Base-by-base conservation (phyloP, 1,140 invertebrate species). In the Drosophila eugracilis region DNA sequence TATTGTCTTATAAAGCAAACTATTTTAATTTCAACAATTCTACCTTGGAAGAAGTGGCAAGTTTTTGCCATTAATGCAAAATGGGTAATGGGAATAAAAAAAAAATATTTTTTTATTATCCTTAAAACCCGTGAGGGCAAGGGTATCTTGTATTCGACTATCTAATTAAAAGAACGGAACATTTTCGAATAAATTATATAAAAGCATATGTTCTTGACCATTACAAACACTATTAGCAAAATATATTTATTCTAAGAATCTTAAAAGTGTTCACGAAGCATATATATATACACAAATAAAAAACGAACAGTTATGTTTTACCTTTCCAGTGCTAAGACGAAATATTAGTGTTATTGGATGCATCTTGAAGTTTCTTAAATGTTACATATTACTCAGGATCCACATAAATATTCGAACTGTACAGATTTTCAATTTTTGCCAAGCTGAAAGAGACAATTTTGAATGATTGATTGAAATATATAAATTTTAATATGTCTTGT, bases 321-420 rank as follows among this genome's bases (percentile, higher is more conserved):
- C 55, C 55, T 54, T 36, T 26, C 9, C 48, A 14, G 14, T 26
- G 21, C 6, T 19, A 24, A n/a, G 14, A 14, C 49, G 30, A 4
- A 10, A 34, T 19, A 54, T 5, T 10, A 58, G 15, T 9, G 4
- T 10, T 36, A 58, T 17, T 1, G 55, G 49, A 26, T 36, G 32
- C 55, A 58, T 58, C 7, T 54, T 54, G 14, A 14, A 19, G 54
- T 17, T 39, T 17, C 5, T 5, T 3, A 17, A 2, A 3, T 19
- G 6, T 17, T 7, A 22, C 6, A 32, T 14, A 49, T 9, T 15
- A 17, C n/a, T 28, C 9, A 2, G 14, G 7, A 47, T 0, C 1
- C 7, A 28, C 14, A 47, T 28, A 28, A 6, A 47, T 28, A 5
- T 28, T 28, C 4, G 30, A 2, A 10, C 54, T 17, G 7, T 48